Conservation (phyloP, 2,888 invertebrate species). For the Eupithecia pulchellata region DNA sequence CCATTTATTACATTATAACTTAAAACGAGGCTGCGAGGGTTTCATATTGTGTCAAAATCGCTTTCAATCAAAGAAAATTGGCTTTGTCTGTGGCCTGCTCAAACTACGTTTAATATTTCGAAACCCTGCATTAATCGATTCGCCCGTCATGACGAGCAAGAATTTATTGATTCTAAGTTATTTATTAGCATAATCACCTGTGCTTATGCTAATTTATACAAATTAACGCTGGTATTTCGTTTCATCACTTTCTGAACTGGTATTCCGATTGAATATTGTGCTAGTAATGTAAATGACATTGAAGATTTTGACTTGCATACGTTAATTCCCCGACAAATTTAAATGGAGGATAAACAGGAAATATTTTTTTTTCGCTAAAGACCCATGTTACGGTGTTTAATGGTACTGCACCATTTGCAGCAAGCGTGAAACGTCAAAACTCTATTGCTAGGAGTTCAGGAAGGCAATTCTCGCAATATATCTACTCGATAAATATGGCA, state of each 20-base stretch:
- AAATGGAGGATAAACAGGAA: not conserved
- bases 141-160: slow-evolving; percentile 23
- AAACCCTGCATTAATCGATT: not conserved
- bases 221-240: slow-evolving; percentile 29
- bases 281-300: not conserved
- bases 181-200: slow-evolving; percentile 46
- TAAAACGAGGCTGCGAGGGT: not conserved
- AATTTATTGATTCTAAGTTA: slow-evolving; percentile 30
- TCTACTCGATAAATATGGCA: no score
- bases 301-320: not conserved
- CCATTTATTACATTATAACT: not conserved
- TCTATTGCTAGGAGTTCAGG: no score
- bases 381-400: no score
- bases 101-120: not conserved
- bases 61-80: not conserved
- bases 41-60: not conserved
- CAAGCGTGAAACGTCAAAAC: no score
- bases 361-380: no score
- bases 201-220: slow-evolving; percentile 42
- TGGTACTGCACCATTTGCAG: no score
- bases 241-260: slow-evolving; percentile 29
- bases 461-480: no score
- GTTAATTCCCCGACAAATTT: not conserved
- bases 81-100: not conserved
- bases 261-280: slow-evolving; percentile 15